Base-by-base conservation (phyloP, 2,888 invertebrate genomes). In the Lasioglossum vierecki region DNA sequence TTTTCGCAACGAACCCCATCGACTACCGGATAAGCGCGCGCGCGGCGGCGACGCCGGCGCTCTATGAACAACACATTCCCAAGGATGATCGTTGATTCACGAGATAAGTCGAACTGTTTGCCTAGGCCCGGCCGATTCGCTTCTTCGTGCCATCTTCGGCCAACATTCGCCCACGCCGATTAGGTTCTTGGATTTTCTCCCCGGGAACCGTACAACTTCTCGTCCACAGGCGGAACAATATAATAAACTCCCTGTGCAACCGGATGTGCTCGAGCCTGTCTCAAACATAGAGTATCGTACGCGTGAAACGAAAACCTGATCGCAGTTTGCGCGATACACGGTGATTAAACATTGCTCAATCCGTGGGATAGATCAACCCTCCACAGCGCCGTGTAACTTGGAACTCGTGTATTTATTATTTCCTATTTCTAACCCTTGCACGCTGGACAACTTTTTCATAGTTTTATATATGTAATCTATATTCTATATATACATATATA, bases 101-200 rank as follows among this genome's bases (percentile, higher is more conserved):
- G 85, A 85, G 88, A 90, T 90, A 89, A 85, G 84, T 82, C 82
- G 85, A 82, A 90, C 82, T 90, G 90, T 90, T 90, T 90, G 89
- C 84, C 88, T 66, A 88, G 82, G 85, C 82, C 74, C 77, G 71
- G 86, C 60, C 88, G 86, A 90, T 90, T 88, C 87, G 76, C 85
- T 85, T 88, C 87, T 82, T 79, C 81, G 75, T 68, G 68, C 90
- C 88, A 82, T 88, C 90, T 85, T 88, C 89, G 78, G 82, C 81
- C 79, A 84, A 88, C 90, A 81, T 79, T 87, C 90, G 84, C 89
- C 89, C 85, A 90, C 78, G 68, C 35, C 46, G 60, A 63, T 63
- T 39, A 74, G 63, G 57, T 78, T 72, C 66, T 66, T 60, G 79
- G 72, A 78, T 86, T 81, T 86, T 87, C 86, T 87, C 80, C 76